Conservation (phyloP, 2,888 invertebrate species). For the Hymenopus coronatus region DNA sequence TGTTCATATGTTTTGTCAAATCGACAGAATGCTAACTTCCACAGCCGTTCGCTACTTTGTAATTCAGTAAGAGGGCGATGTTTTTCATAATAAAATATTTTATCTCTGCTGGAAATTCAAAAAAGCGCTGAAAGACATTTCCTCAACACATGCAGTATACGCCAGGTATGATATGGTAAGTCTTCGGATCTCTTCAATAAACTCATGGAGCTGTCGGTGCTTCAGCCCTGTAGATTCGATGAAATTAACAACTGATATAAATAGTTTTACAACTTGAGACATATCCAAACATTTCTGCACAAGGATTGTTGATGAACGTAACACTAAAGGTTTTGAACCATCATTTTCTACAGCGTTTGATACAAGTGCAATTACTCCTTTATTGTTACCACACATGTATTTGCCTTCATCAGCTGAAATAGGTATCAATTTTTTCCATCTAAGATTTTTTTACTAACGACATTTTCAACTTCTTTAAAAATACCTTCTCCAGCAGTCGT, state of each 20-base stretch:
- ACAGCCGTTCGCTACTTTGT: no score
- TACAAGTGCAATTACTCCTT: constrained; percentile 38
- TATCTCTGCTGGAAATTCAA: constrained; percentile 35
- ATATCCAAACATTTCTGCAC: constrained; percentile 42
- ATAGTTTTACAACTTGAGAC: no score
- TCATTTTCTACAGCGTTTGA: constrained; percentile 41
- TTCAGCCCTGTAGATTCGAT: constrained; percentile 34
- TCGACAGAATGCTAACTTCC: constrained; percentile 38
- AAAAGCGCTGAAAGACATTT: constrained; percentile 35
- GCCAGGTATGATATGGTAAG: no score
- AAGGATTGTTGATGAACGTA: constrained; percentile 42
- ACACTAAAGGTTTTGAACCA: constrained; percentile 40
- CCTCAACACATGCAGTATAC: constrained; percentile 35
- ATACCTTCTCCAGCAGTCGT: constrained; percentile 20
- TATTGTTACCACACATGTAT: constrained; percentile 38
- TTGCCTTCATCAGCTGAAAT: constrained; percentile 39
- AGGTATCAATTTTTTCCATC: constrained; percentile 37
- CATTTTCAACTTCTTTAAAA: constrained; percentile 35
- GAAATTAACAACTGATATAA: constrained; percentile 41
- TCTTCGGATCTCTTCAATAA: constrained; percentile 39
- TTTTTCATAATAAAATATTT: constrained; percentile 37
- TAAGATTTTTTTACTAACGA: constrained; percentile 34
- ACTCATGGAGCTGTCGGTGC: constrained; percentile 36
- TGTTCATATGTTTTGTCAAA: constrained; percentile 37
- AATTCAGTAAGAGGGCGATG: constrained; percentile 36